Evolutionary conservation across 1,140 invertebrate genomes (phyloP), one percentile per base, ranked within the genome.

Genomic region (Dendrolimus punctatus): DNA sequence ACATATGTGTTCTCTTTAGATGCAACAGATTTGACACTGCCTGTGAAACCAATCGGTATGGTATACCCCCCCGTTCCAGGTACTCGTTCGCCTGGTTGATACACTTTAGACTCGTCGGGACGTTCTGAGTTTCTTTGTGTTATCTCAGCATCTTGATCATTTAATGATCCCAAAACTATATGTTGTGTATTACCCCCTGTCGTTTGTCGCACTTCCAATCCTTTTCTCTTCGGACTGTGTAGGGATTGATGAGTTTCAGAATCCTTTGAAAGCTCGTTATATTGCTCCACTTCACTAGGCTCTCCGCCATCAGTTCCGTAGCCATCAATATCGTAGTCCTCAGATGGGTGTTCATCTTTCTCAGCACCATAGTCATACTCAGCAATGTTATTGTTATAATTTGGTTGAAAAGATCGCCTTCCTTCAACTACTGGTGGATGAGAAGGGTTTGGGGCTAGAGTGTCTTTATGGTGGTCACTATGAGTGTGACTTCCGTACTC

Each of bases 1-100:
- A 90, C 89, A 52, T 86, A 86, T 1, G 90, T 92, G 46, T 89
- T 89, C 9, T 88, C 86, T 42, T 90, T 90, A 6, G 87, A 88
- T 2, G 90, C 87, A 6, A 90, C 84, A 3, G 92, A 91, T 57
- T 87, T 88, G 3, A 93, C 88, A 75, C 89, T 90, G 0, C 91
- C 91, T 53, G 92, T 87, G 62, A 92, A 92, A n/a, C 91, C 91
- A 37, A 85, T 57, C 2, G 92, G 92, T 54, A 93, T 91, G 9
- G 88, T 90, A 53, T 90, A 92, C 3, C 91, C 92, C 8, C 89
- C 85, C 10, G 88, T 89, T 2, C 90, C 90, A 0, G 90, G 90
- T 40, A 93, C 76, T 8, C 83, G 71, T 62, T 92, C 87, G 23
- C 91, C 91, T 2, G 91, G 88, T 73, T 92, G 88, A 46, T 92